phyloP scores from a whole-genome alignment of 2,797 vertebrate species.

The Aulostomus chinensis region DNA sequence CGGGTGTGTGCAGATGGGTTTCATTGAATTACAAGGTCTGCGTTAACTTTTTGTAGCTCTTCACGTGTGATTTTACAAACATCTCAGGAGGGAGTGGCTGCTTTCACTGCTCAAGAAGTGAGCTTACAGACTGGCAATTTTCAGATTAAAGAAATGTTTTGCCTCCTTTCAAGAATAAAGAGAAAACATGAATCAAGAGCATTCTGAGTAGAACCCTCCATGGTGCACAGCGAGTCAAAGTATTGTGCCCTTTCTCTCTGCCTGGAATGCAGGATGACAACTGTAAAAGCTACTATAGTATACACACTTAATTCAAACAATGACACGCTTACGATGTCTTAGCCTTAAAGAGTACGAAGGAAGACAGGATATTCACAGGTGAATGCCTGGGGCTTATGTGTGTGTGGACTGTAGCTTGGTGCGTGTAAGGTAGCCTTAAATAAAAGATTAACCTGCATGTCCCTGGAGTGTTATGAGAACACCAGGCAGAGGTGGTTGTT shows the following conservation, averaged over 20 bases:
- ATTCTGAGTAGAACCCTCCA: conserved; percentile 40
- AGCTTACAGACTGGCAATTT: conserved; percentile 41
- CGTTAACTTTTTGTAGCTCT: conserved; percentile 33
- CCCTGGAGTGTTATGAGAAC: conserved; percentile 65
- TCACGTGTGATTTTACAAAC: conserved; percentile 46
- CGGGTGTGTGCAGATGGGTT: conserved; percentile 20
- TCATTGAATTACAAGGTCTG: conserved; percentile 36
- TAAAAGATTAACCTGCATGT: conserved; percentile 77
- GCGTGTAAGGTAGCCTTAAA: conserved; percentile 68
- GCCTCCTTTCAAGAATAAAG: conserved; percentile 40
- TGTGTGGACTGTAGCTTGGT: conserved; percentile 54
- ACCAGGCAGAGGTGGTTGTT: conserved; percentile 46
- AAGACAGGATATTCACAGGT: conserved; percentile 44
- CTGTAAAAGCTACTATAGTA: conserved; percentile 15
- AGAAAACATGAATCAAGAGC: conserved; percentile 1
- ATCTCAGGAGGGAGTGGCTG: conserved; percentile 23
- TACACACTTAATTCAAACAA: conserved; percentile 27
- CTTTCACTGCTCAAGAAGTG: conserved; percentile 27
- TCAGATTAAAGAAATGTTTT: conserved; percentile 36
- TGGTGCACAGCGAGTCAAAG: conserved; percentile 41
- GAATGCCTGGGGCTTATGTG: conserved; percentile 39
- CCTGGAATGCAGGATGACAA: background rate
- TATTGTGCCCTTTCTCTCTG: conserved; percentile 21
- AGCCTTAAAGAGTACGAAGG: conserved; percentile 12
- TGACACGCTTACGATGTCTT: conserved; percentile 18